phyloP scores from a whole-genome alignment of 2,888 invertebrate species.

The Orchesella flavescens region DNA sequence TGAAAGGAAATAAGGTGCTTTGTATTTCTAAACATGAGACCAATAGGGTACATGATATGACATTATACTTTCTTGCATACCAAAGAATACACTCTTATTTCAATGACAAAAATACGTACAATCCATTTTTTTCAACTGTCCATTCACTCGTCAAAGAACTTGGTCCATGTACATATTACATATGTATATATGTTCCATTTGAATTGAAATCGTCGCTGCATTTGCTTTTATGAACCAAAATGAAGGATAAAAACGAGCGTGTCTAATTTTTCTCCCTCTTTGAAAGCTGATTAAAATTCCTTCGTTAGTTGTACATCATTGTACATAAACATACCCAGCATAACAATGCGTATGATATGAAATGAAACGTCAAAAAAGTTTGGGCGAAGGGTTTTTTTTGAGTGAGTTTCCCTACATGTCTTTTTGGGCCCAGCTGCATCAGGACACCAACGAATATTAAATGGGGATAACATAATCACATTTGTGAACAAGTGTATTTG shows the following conservation, averaged over 20 bases:
- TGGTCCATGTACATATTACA: background rate
- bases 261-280: conserved; percentile 29
- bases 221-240: background rate
- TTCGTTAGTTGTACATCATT: conserved; percentile 1
- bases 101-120: background rate
- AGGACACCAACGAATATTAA: background rate
- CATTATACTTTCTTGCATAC: background rate
- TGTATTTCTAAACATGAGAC: background rate
- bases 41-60: conserved; percentile 8
- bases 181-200: background rate
- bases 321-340: background rate
- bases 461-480: no score
- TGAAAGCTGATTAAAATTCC: conserved; percentile 55
- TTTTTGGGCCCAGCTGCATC: no score
- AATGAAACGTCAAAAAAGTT: no score
- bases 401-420: no score
- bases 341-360: background rate
- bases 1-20: background rate
- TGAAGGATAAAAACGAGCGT: conserved; percentile 31
- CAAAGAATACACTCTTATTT: background rate
- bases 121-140: background rate
- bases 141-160: background rate
- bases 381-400: no score
- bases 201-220: background rate
- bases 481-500: no score